A percentile compares a stretch with the other conserved stretches of the same genome.
These are phyloP conservation scores for Triplophysa yarkandensis DNA, from an alignment of 2,797 vertebrate genomes.

Conservation along the genomic window DNA sequence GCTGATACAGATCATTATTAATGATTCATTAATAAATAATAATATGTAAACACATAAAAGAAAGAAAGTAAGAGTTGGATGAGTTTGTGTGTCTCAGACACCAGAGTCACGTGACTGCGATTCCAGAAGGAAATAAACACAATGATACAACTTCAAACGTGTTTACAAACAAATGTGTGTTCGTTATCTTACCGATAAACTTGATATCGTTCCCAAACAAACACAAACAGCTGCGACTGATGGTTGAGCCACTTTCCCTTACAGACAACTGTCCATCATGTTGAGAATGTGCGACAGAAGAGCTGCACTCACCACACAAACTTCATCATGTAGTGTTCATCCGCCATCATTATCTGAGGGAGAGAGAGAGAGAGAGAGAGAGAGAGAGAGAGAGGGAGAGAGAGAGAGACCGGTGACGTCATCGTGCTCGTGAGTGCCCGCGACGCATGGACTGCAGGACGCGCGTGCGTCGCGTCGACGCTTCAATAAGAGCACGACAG, in stretches of 20 bases:
- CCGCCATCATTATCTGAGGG: conserved; percentile 58
- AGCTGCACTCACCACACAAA: conserved; percentile 55
- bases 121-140: background rate
- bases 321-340: conserved; percentile 55
- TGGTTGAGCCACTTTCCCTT: background rate
- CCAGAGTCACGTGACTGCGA: background rate
- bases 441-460: background rate
- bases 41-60: too few relatives aligned
- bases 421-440: conserved; percentile 47
- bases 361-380: conserved; percentile 19
- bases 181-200: background rate
- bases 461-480: too few relatives aligned
- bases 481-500: too few relatives aligned
- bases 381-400: conserved; percentile 22
- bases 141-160: background rate
- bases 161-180: background rate
- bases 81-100: too few relatives aligned
- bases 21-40: too few relatives aligned
- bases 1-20: too few relatives aligned
- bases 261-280: background rate
- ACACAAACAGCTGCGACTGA: background rate
- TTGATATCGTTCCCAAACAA: background rate
- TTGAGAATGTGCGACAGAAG: background rate
- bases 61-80: too few relatives aligned
- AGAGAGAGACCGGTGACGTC: conserved; percentile 56